Evolutionary conservation across 2,797 vertebrate genomes (phyloP), one percentile per base, ranked within the genome.

Genomic region (Tapera naevia): DNA sequence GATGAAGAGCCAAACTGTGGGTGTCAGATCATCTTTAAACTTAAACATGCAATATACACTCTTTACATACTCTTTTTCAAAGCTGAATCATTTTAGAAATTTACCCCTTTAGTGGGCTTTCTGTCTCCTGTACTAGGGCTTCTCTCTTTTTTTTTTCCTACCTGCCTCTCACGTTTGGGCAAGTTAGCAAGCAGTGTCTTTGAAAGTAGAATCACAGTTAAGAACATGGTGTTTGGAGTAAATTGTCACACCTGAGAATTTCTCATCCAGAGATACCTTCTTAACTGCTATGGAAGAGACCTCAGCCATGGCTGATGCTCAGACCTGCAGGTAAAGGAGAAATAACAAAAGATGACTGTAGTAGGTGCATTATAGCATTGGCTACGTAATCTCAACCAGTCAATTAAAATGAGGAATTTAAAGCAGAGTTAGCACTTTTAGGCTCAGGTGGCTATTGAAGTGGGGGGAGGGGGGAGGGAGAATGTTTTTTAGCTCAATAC

Each of bases 331-430:
- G 7, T 51, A 50, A 61, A 78, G 62, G 21, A 32, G 56, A 64
- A 60, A 18, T 21, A 51, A 23, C 5, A 58, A 35, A 37, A 69
- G 30, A 39, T 1, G 15, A 8, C 10, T 37, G 22, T 8, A 28
- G 8, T 64, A 23, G 8, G 24, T 24, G 3, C 8, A 3, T 41
- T 33, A 4, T 3, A 39, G 10, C 1, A 2, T 35, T 58, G 28
- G 17, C 22, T 28, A 10, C 5, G 7, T 32, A 7, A 48, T 73
- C 32, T 33, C 22, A 25, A 70, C 8, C 21, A 39, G 8, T 33
- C 57, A 86, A 1, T 62, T 57, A 76, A 58, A 88, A 14, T 16
- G 22, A 64, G 45, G n/a, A 92, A 80, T 54, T 54, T 65, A 32
- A 16, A 53, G 23, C 64, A 32, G 33, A 22, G 27, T 48, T 18